Conservation (phyloP, 2,888 invertebrate genomes). For the Parnassius apollo region DNA sequence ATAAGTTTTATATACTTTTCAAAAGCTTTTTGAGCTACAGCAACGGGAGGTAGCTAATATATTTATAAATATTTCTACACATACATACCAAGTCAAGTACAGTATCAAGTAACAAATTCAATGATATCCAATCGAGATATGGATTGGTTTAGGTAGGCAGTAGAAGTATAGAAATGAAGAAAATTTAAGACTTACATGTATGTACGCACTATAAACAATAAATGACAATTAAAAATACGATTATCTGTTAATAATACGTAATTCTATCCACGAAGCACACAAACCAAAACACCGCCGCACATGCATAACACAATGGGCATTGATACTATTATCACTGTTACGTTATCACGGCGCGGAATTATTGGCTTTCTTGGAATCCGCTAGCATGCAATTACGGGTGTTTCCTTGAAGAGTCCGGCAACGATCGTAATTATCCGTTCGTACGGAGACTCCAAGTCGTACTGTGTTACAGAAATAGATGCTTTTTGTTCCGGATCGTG, state of each 20-base stretch:
- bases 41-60: too few species aligned
- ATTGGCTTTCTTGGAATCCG: conserved; percentile 59
- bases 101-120: too few species aligned
- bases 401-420: conserved; percentile 61
- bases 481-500: conserved; percentile 17
- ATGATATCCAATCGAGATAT: too few species aligned
- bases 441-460: conserved; percentile 18
- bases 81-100: too few species aligned
- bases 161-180: too few species aligned
- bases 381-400: conserved; percentile 60
- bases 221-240: not conserved
- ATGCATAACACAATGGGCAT: conserved; percentile 38
- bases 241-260: conserved; percentile 1
- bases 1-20: too few species aligned
- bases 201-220: not conserved
- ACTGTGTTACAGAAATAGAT: conserved; percentile 32
- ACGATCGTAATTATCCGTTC: conserved; percentile 50
- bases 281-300: not conserved
- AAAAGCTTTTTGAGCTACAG: too few species aligned
- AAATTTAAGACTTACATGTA: not conserved
- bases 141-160: too few species aligned
- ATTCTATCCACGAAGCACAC: conserved; percentile 4
- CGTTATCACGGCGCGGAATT: conserved; percentile 62
- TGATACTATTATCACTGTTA: conserved; percentile 64
- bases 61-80: too few species aligned